Conservation (phyloP, 2,797 vertebrate genomes). For the Balearica regulorum region DNA sequence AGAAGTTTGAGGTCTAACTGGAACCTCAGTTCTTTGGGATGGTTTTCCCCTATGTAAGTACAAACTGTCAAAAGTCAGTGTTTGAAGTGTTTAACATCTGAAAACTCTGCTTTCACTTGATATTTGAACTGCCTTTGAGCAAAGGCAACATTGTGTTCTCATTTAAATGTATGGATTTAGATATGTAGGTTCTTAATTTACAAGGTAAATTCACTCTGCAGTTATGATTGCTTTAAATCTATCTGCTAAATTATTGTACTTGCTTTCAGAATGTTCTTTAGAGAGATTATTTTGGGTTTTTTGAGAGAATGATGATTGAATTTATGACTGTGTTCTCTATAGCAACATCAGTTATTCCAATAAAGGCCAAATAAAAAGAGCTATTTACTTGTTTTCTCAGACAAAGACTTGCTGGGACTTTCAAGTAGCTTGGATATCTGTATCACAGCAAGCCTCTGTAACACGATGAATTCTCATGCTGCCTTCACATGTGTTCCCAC, state of each 20-base stretch:
- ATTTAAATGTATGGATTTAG: background rate
- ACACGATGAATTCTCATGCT: background rate
- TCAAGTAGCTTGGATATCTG: conserved; percentile 4
- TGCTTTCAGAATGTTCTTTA: background rate
- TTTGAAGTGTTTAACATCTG: background rate
- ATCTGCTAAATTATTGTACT: background rate
- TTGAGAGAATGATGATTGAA: background rate
- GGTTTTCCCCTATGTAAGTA: background rate
- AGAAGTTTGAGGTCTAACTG: background rate
- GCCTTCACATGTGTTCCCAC: background rate
- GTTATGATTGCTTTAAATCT: background rate
- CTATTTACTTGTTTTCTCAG: conserved; percentile 55
- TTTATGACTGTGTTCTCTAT: conserved; percentile 28
- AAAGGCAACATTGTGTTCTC: background rate
- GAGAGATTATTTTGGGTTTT: conserved; percentile 10
- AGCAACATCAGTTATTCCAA: conserved; percentile 54
- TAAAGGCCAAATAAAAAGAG: conserved; percentile 47
- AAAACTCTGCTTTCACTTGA: background rate
- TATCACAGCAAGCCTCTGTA: background rate
- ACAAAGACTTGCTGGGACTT: conserved; percentile 42
- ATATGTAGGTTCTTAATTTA: background rate
- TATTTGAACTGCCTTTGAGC: background rate
- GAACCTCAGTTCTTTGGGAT: background rate
- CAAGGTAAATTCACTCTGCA: background rate
- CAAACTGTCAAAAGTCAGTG: background rate